Percentiles rank a stretch among this genome's conserved stretches.
Conservation (phyloP, 2,888 invertebrate species). For the Mesorhabditis belari region DNA sequence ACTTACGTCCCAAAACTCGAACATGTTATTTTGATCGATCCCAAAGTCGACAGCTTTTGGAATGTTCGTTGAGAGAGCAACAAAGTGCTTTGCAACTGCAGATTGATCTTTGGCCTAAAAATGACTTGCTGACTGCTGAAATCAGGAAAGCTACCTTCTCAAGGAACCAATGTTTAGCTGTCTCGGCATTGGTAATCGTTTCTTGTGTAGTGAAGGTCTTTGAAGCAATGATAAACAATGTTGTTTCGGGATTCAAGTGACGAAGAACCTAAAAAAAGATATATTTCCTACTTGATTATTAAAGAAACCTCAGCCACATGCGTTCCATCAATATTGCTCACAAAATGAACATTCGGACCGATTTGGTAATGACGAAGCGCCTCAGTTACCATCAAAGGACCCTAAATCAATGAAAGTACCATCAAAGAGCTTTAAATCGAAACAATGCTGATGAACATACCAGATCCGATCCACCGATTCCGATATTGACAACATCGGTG, state of each 20-base stretch:
- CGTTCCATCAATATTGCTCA: constrained; percentile 98
- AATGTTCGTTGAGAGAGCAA: constrained; percentile 90
- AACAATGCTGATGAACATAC: constrained; percentile 57
- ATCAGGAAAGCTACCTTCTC: constrained; percentile 67
- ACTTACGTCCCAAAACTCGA: constrained; percentile 91
- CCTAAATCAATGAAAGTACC: constrained; percentile 74
- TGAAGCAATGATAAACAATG: constrained; percentile 94
- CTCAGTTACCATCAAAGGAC: constrained; percentile 97
- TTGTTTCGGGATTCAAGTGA: constrained; percentile 81
- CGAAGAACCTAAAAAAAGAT: constrained; percentile 63
- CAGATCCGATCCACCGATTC: constrained; percentile 97
- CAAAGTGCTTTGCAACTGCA: constrained; percentile 87
- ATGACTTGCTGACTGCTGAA: background rate
- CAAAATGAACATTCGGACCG: constrained; percentile 84
- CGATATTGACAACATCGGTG: constrained; percentile 95
- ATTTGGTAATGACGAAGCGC: constrained; percentile 79
- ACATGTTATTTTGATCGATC: constrained; percentile 93
- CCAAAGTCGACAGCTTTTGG: constrained; percentile 92
- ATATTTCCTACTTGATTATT: background rate
- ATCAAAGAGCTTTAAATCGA: constrained; percentile 80
- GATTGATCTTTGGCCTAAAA: constrained; percentile 20
- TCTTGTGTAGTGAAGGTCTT: constrained; percentile 98
- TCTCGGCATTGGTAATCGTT: constrained; percentile 95
- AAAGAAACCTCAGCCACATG: constrained; percentile 76
- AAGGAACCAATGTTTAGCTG: constrained; percentile 93